Base-by-base conservation (phyloP, 1,140 invertebrate species). In the Diabrotica undecimpunctata region DNA sequence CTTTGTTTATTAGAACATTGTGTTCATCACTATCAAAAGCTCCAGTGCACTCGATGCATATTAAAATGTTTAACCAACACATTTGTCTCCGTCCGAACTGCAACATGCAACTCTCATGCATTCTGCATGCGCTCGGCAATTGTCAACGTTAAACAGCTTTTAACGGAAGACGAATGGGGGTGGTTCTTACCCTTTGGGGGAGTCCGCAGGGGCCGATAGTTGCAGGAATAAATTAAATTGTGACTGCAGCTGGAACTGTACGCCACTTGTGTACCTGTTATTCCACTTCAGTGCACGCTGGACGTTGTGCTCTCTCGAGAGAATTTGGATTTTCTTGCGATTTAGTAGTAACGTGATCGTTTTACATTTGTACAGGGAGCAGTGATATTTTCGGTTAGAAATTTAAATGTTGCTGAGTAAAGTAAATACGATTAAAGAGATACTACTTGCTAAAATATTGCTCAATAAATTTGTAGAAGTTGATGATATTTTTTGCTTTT, bases 221-320 rank as follows among this genome's bases (percentile, higher is more conserved):
- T 64, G 25, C 63, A 60, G 67, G 67, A 69, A 69, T 69, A 69
- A 66, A 69, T 69, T 66, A 69, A 66, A 58, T 61, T 63, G 61
- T 60, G 58, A 63, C 61, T 62, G 65, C 60, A 64, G 46, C 61
- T 62, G 65, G 53, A 64, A 54, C 56, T 57, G 60, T 46, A 63
- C 56, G 60, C 53, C 67, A 68, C 63, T 68, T 68, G 67, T 68
- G 67, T 68, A 68, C 67, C 67, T 69, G 67, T 69, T 69, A 69
- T 66, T 69, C 51, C 67, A 53, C 64, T 66, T 46, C 61, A 53
- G 36, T 59, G 64, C 58, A 62, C 52, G 54, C 59, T 13, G 51
- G 12, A 13, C 37, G n/a, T 36, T 41, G 52, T 62, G 13, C 61
- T 41, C 61, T 62, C 37, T 7, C 14, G 59, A 61, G 46, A 52